A percentile compares a stretch with the other conserved stretches of the same genome.
These are phyloP conservation scores for Dasysyrphus albostriatus DNA, from an alignment of 2,888 invertebrate species.

Conservation along the genomic window DNA sequence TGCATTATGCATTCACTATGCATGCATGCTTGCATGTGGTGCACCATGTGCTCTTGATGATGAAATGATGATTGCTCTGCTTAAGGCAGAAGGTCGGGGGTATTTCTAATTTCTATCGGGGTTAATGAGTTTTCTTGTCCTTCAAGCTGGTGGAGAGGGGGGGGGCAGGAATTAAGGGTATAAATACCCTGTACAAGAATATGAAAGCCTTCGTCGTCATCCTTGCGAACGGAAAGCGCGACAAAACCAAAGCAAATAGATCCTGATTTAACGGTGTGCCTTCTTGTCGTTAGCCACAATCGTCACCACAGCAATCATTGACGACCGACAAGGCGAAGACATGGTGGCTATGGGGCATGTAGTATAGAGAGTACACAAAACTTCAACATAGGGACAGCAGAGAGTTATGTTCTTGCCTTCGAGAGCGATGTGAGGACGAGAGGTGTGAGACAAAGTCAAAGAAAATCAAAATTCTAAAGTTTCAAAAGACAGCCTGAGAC, in stretches of 20 bases:
- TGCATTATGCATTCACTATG: constrained; percentile 56
- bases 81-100: constrained; percentile 11
- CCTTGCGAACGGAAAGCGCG: constrained; percentile 12
- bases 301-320: constrained; percentile 29
- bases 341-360: neutral
- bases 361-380: neutral
- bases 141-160: neutral
- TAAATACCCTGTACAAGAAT: constrained; percentile 1
- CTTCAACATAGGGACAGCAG: neutral
- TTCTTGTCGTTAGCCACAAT: constrained; percentile 38
- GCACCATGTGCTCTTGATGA: constrained; percentile 68
- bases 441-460: constrained; percentile 45
- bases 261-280: constrained; percentile 1
- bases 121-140: constrained; percentile 71
- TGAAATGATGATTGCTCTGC: constrained; percentile 61
- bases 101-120: constrained; percentile 65
- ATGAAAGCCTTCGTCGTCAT: constrained; percentile 3
- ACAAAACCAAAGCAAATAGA: constrained; percentile 33
- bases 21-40: constrained; percentile 46
- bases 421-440: neutral
- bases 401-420: constrained; percentile 3
- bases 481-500: constrained; percentile 55
- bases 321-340: constrained; percentile 2
- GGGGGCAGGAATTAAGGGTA: neutral
- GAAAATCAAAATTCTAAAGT: constrained; percentile 73